Evolutionary conservation across 2,113 vertebrate species (phyloP).

Genomic region (Pangasianodon hypophthalmus): DNA sequence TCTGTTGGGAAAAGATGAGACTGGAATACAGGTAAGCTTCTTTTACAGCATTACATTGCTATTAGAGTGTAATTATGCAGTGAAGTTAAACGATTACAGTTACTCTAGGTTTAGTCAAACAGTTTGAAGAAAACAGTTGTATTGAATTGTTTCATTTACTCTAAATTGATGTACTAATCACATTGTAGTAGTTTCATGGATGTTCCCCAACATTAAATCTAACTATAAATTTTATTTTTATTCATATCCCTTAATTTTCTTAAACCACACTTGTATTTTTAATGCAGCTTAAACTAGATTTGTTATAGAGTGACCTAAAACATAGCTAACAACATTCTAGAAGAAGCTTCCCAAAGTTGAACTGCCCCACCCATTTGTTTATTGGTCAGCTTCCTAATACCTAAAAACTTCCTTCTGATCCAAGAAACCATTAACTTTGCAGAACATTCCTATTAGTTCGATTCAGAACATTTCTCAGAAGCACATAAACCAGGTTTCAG

Average conservation of each 20-base stretch:
- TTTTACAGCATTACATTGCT: background rate
- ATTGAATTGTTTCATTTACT: background rate
- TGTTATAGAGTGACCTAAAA: background rate
- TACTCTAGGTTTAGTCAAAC: background rate
- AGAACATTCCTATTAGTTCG: background rate
- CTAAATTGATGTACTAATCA: background rate
- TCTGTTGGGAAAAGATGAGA: conserved; percentile 8
- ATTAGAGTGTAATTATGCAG: background rate
- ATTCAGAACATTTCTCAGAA: background rate
- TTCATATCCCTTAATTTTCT: background rate
- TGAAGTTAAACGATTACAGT: background rate
- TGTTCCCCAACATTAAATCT: too few species aligned
- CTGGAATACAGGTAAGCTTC: background rate
- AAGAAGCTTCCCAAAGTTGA: background rate
- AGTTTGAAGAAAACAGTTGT: background rate
- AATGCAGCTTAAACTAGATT: background rate
- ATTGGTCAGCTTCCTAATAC: background rate
- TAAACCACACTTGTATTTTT: background rate
- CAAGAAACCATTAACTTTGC: background rate
- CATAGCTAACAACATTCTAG: background rate
- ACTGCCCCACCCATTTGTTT: background rate
- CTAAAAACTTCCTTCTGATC: background rate
- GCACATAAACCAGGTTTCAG: background rate
- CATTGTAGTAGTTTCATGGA: background rate
- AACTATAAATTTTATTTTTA: background rate